Conservation (phyloP, 2,797 vertebrate species). For the Ctenosaura bakeri region DNA sequence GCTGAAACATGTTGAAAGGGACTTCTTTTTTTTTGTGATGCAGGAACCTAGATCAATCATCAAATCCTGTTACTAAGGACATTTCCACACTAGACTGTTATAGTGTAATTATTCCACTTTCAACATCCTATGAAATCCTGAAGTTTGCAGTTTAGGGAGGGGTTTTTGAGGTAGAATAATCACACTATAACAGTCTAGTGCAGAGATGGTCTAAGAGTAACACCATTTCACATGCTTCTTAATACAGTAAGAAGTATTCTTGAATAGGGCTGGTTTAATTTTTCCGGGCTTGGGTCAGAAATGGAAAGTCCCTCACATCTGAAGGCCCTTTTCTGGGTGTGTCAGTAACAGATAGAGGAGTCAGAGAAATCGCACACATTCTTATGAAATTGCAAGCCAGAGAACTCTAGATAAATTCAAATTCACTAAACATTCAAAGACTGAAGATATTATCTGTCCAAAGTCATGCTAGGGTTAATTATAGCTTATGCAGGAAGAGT, state of each 20-base stretch:
- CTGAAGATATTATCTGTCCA: neutral
- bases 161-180: too few relatives aligned
- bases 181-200: too few relatives aligned
- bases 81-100: too few relatives aligned
- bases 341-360: constrained; percentile 37
- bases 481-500: constrained; percentile 24
- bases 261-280: constrained; percentile 25
- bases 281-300: constrained; percentile 64
- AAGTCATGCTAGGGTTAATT: constrained; percentile 61
- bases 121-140: too few relatives aligned
- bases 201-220: too few relatives aligned
- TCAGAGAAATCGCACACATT: constrained; percentile 43
- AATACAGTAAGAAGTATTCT: neutral
- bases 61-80: too few relatives aligned
- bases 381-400: constrained; percentile 62
- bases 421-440: constrained; percentile 49
- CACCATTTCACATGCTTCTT: neutral
- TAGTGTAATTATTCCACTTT: too few relatives aligned
- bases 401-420: constrained; percentile 67
- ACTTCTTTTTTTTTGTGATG: too few relatives aligned
- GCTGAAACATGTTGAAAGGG: too few relatives aligned
- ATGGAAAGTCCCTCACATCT: constrained; percentile 71
- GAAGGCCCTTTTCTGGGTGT: constrained; percentile 54
- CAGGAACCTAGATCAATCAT: too few relatives aligned
- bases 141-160: too few relatives aligned